Evolutionary conservation across 1,140 invertebrate genomes (phyloP).

Genomic region (Cydia pomonella): DNA sequence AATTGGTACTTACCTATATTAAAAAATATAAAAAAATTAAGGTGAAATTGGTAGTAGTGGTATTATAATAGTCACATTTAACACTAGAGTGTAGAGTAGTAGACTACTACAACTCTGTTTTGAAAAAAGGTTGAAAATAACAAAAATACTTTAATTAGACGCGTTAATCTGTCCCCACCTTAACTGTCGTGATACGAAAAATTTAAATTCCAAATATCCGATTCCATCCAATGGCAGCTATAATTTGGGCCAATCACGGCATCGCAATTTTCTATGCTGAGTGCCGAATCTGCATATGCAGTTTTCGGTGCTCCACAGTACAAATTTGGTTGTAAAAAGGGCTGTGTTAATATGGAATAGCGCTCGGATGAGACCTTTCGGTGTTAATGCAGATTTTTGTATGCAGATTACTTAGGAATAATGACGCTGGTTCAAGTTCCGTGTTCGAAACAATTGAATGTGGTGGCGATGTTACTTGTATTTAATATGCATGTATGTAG

Average conservation of each 20-base stretch:
- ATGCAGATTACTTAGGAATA: slow-evolving; percentile 8
- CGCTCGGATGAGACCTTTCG: neutral
- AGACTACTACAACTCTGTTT: too few species aligned
- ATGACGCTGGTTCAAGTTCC: neutral
- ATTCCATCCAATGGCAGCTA: slow-evolving; percentile 6
- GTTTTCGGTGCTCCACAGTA: slow-evolving; percentile 1
- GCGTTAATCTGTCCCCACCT: neutral
- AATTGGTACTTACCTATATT: too few species aligned
- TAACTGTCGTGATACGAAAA: neutral
- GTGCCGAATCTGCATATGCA: slow-evolving; percentile 17
- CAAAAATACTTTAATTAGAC: neutral
- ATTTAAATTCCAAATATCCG: slow-evolving; percentile 16
- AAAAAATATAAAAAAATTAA: too few species aligned
- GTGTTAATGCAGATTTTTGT: neutral
- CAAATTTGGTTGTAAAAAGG: neutral
- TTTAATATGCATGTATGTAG: too few species aligned
- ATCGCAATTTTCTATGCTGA: slow-evolving; percentile 19
- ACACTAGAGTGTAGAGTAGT: too few species aligned
- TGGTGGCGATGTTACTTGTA: neutral
- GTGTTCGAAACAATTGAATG: slow-evolving; percentile 3
- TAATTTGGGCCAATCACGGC: slow-evolving; percentile 11
- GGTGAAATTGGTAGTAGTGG: too few species aligned
- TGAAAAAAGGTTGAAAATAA: neutral
- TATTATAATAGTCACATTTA: too few species aligned
- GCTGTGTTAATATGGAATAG: neutral